These are phyloP conservation scores for Solenodon paradoxus DNA, from an alignment of 2,113 vertebrate species.

Conservation along the genomic window DNA sequence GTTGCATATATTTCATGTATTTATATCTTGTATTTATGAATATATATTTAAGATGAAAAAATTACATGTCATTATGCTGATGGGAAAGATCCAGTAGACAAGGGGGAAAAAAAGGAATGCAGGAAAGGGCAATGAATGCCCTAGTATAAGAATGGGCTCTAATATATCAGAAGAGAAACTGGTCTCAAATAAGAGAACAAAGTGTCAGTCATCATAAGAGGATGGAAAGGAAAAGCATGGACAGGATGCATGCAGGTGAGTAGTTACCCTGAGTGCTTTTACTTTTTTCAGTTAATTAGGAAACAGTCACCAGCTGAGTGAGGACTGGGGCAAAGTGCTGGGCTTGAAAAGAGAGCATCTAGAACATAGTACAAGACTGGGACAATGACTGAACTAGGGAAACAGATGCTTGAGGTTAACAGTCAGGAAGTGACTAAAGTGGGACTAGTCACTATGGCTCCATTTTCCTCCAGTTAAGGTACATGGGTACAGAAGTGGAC, in stretches of 20 bases:
- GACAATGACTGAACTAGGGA: neutral
- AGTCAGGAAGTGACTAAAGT: neutral
- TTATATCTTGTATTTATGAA: neutral
- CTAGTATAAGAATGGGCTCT: neutral
- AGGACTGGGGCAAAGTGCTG: neutral
- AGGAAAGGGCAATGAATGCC: neutral
- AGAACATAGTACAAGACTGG: neutral
- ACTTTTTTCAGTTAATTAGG: neutral
- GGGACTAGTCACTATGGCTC: neutral
- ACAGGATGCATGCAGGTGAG: neutral
- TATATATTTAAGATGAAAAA: neutral
- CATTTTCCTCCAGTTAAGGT: neutral
- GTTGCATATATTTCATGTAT: no score
- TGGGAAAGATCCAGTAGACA: no score
- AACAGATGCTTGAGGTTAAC: neutral
- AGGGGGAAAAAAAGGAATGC: neutral
- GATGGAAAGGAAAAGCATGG: neutral
- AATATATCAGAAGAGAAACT: neutral
- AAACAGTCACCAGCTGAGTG: neutral
- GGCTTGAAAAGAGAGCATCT: neutral
- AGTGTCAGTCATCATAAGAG: neutral
- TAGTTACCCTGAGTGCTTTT: neutral
- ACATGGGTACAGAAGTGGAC: neutral
- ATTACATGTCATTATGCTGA: neutral
- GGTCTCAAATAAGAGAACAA: neutral